phyloP scores from a whole-genome alignment of 2,113 vertebrate species.

The Dicrurus megarhynchus region DNA sequence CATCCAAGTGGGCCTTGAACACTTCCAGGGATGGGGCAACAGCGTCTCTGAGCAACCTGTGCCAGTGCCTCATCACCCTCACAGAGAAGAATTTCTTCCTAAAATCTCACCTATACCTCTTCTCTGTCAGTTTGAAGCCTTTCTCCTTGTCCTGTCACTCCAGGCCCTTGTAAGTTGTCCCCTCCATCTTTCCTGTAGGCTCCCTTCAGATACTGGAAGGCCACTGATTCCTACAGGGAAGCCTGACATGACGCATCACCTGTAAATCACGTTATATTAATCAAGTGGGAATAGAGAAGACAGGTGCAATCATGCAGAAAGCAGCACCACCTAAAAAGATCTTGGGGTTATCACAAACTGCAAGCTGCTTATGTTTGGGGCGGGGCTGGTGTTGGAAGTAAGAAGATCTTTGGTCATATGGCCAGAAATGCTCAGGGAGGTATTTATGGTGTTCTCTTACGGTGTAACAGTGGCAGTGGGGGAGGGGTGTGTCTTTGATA shows the following conservation, averaged over 20 bases:
- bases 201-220: neutral
- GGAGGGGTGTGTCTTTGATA: neutral
- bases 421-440: neutral
- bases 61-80: neutral
- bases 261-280: neutral
- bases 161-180: neutral
- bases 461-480: neutral
- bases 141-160: neutral
- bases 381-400: neutral
- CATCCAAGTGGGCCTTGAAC: neutral
- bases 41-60: neutral
- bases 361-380: neutral
- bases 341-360: neutral
- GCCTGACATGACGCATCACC: fast-evolving
- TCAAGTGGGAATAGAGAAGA: neutral
- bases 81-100: fast-evolving
- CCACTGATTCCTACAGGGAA: neutral
- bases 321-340: neutral
- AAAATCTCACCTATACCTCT: neutral
- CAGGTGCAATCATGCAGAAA: neutral
- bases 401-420: neutral
- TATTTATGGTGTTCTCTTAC: neutral
- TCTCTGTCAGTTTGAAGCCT: neutral
- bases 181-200: neutral
- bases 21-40: neutral